These are phyloP conservation scores for Lasius platythorax DNA, from an alignment of 2,888 invertebrate species.

Conservation along the genomic window DNA sequence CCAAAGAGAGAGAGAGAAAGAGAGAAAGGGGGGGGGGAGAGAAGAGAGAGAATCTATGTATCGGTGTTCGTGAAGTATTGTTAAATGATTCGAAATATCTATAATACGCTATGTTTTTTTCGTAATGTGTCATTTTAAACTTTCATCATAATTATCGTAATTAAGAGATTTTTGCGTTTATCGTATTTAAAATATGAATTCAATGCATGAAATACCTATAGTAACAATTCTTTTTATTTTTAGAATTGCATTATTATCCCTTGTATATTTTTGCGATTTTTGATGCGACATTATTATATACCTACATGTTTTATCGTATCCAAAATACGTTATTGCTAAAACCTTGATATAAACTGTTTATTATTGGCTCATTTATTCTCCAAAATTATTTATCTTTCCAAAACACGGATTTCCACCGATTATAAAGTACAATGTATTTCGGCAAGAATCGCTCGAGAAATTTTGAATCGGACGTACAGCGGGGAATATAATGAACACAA, in stretches of 20 bases:
- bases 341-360: neutral
- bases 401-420: neutral
- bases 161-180: neutral
- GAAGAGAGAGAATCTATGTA: neutral
- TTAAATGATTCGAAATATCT: neutral
- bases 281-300: neutral
- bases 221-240: neutral
- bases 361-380: constrained; percentile 1
- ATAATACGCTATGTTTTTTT: neutral
- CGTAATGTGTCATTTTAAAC: neutral
- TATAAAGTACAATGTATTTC: neutral
- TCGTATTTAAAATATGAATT: neutral
- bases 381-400: neutral
- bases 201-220: neutral
- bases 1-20: neutral
- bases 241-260: neutral
- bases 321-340: neutral
- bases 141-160: neutral
- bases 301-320: neutral
- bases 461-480: constrained; percentile 40
- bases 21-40: neutral
- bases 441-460: constrained; percentile 24
- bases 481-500: constrained; percentile 32
- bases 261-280: neutral
- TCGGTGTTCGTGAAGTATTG: neutral